Evolutionary conservation across 1,140 invertebrate genomes (phyloP), one percentile per base, ranked within the genome.

Genomic region (Zaprionus taronus): DNA sequence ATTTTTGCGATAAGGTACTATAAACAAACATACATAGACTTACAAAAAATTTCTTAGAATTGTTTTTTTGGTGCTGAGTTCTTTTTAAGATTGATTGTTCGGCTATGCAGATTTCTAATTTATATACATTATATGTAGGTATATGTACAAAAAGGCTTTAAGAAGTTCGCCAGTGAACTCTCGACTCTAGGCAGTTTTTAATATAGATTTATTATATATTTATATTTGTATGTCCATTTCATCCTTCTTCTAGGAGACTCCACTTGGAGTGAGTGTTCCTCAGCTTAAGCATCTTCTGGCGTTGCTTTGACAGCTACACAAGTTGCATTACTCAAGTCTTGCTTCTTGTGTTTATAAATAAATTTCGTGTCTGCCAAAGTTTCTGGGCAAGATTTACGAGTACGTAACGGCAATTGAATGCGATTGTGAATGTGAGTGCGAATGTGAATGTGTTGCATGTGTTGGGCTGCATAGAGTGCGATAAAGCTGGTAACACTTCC

Each of bases 351-450:
- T 78, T 79, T 84, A 81, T 89, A 84, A 84, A 90, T 90, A 90
- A 80, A 87, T 89, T 87, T 77, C 66, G 56, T 83, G 83, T 87
- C 83, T 87, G 80, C 73, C 83, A 87, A 87, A 87, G 83, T 87
- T 86, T 69, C 38, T 72, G 70, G 57, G 79, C 62, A 86, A 81
- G 83, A 82, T 86, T 86, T 83, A 80, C 73, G 75, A 72, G 74
- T 71, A 34, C 38, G 49, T 41, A 24, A 12, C 44, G 68, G 69
- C 62, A 63, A 76, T 76, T 75, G 66, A 63, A 63, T 70, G 53
- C 41, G 64, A 64, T 51, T 60, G 72, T 17, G 67, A 64, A 56
- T 60, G 72, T 17, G 64, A 7, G 57, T 68, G 66, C 53, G 71
- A 73, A 58, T 69, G 34, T 58, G 55, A 20, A 26, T 60, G 49